Conservation (phyloP, 2,888 invertebrate genomes). For the Epistrophella euchroma region DNA sequence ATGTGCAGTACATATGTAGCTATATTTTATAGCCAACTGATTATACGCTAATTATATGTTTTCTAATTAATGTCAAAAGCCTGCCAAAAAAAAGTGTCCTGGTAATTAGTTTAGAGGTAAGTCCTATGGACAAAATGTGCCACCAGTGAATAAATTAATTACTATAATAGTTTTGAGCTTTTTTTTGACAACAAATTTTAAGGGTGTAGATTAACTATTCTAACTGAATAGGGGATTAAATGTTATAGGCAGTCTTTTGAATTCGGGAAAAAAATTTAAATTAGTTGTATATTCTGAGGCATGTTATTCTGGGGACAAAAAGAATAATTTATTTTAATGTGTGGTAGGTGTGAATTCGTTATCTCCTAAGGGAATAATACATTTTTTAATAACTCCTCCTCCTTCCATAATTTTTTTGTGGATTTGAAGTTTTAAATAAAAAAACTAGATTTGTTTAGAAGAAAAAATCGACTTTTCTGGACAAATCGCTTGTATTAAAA, state of each 20-base stretch:
- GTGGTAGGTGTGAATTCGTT: slow-evolving; percentile 41
- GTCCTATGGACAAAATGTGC: slow-evolving; percentile 33
- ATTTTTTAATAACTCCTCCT: not conserved
- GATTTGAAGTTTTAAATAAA: not conserved
- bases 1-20: not conserved
- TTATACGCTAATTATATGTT: slow-evolving; percentile 18
- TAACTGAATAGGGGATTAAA: slow-evolving; percentile 17
- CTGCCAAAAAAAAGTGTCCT: slow-evolving; percentile 29
- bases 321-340: slow-evolving; percentile 36
- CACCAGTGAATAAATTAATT: slow-evolving; percentile 46
- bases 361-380: slow-evolving; percentile 18
- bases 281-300: not conserved
- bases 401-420: not conserved
- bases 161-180: slow-evolving; percentile 29
- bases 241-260: slow-evolving; percentile 2
- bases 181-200: not conserved
- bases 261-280: slow-evolving; percentile 30
- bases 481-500: too few relatives aligned
- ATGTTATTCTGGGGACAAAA: not conserved
- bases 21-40: not conserved
- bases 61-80: slow-evolving; percentile 51
- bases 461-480: too few relatives aligned
- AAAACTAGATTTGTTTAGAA: too few relatives aligned
- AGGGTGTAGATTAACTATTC: not conserved
- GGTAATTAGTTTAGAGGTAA: slow-evolving; percentile 35